Percentiles rank a stretch among this genome's conserved stretches.
phyloP scores from a whole-genome alignment of 2,113 vertebrate species.

The Colossoma macropomum region DNA sequence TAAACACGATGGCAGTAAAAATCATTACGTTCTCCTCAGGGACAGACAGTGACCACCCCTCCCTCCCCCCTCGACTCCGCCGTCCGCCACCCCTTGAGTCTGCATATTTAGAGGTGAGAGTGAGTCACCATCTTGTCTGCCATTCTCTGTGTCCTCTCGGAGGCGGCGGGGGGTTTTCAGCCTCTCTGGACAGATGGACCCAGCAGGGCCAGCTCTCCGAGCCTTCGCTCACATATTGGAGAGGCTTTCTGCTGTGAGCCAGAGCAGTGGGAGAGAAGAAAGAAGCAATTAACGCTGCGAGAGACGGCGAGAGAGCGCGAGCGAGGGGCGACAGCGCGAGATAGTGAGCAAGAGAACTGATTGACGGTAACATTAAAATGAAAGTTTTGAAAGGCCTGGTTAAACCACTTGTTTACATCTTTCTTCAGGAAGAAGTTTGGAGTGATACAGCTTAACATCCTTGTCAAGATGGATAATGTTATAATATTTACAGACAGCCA shows the following conservation, averaged over 20 bases:
- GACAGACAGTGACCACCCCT: conserved; percentile 5
- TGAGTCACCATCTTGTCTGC: conserved; percentile 4
- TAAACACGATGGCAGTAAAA: not conserved
- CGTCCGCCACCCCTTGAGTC: not conserved
- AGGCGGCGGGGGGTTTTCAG: conserved; percentile 27
- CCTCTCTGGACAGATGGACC: conserved; percentile 64
- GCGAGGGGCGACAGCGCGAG: conserved; percentile 1
- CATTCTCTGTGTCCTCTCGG: conserved; percentile 19
- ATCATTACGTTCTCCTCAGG: conserved; percentile 16
- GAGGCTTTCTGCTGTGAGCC: conserved; percentile 35
- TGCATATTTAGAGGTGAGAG: conserved; percentile 26
- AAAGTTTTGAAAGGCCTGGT: not conserved
- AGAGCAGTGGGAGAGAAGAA: conserved; percentile 24
- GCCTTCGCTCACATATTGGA: conserved; percentile 57
- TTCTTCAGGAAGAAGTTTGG: not conserved
- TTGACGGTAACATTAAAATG: not conserved
- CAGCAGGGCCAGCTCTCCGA: conserved; percentile 51
- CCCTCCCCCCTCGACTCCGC: not conserved
- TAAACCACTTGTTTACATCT: not conserved
- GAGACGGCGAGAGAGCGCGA: not conserved
- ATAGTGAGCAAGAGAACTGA: not conserved
- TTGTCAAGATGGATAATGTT: not conserved
- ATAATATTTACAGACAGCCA: not conserved
- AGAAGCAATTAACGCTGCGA: conserved; percentile 39
- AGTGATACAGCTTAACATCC: not conserved